Evolutionary conservation across 64 coral and sea anemone species (phyloP).

Genomic region (Montipora cactus): DNA sequence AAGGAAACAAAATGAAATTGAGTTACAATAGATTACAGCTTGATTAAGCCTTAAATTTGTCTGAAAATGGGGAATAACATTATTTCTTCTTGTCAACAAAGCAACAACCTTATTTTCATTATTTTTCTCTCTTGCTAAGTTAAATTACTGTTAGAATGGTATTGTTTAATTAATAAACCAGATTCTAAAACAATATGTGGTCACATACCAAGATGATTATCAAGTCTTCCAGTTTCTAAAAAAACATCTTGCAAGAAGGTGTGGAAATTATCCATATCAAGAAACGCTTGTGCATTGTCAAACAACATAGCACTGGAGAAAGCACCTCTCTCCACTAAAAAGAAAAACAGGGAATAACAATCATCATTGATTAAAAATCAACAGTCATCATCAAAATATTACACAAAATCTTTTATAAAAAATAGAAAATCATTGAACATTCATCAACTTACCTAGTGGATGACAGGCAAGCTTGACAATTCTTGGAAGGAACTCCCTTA

Average conservation of each 20-base stretch:
- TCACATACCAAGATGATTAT: conserved; percentile 21
- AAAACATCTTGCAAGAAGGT: conserved; percentile 80
- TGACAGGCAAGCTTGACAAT: conserved; percentile 87
- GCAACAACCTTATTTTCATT: too few species aligned
- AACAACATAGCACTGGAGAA: conserved; percentile 15
- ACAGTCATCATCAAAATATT: not conserved
- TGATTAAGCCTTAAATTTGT: too few species aligned
- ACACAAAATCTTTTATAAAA: too few species aligned
- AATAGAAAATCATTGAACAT: too few species aligned
- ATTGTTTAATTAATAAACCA: too few species aligned
- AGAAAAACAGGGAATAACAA: not conserved
- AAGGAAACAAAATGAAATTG: not conserved
- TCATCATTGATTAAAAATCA: not conserved
- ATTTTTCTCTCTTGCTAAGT: too few species aligned
- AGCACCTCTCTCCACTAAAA: conserved; percentile 57
- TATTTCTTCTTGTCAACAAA: too few species aligned
- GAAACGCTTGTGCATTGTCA: conserved; percentile 49
- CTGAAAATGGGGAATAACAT: too few species aligned
- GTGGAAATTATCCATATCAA: conserved; percentile 86
- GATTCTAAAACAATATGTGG: not conserved
- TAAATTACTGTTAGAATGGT: too few species aligned
- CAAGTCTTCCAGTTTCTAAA: conserved; percentile 20
- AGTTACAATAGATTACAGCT: too few species aligned
- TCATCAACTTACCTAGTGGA: conserved; percentile 69
- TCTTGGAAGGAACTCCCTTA: conserved; percentile 83